A percentile compares a stretch with the other conserved stretches of the same genome.
Evolutionary conservation across 2,888 invertebrate species (phyloP).

Genomic region (Amphiduros pacificus): DNA sequence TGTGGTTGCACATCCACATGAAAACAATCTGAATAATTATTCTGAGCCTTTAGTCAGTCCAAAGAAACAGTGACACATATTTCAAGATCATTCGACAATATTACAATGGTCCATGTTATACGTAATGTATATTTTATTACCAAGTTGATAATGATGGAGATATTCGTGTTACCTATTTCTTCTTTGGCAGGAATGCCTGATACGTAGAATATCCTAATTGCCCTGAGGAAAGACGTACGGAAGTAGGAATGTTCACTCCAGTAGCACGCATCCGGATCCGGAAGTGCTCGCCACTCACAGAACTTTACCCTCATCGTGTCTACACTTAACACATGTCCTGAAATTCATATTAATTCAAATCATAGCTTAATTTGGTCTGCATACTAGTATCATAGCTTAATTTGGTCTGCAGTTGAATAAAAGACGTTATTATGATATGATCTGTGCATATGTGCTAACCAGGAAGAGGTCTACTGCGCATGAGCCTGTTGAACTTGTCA

Average conservation of each 20-base stretch:
- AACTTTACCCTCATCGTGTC: not conserved
- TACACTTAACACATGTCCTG: not conserved
- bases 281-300: conserved; percentile 1
- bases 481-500: conserved; percentile 2
- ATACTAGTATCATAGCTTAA: not conserved
- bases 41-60: no score
- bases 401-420: no score
- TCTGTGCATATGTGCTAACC: not conserved
- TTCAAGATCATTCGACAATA: no score
- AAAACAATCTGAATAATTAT: no score
- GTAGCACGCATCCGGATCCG: not conserved
- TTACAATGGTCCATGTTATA: no score
- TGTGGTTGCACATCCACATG: no score
- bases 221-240: not conserved
- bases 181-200: not conserved
- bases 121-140: no score
- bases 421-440: not conserved
- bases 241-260: conserved; percentile 1
- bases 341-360: not conserved
- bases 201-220: not conserved
- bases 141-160: no score
- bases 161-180: not conserved
- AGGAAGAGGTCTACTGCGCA: conserved; percentile 2
- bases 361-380: not conserved
- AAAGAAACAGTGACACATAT: no score